Percentiles rank a stretch among this genome's conserved stretches.
These are phyloP conservation scores for Boleophthalmus pectinirostris DNA, from an alignment of 2,113 vertebrate species.

Conservation along the genomic window DNA sequence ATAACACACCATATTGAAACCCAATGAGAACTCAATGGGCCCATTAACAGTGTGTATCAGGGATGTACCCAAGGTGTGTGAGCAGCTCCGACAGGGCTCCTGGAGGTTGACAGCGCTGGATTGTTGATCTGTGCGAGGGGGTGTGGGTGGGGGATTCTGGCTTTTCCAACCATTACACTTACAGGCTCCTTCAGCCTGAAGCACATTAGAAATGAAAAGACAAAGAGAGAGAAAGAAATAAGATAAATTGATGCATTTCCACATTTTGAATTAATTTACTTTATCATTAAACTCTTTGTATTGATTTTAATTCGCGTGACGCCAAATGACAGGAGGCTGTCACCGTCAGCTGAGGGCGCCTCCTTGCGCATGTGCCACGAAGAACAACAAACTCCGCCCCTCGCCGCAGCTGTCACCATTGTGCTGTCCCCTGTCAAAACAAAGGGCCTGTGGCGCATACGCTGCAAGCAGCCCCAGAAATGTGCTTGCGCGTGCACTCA, in stretches of 20 bases:
- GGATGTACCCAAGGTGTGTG: constrained; percentile 86
- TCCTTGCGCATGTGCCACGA: constrained; percentile 59
- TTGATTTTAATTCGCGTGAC: background rate
- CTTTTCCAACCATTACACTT: constrained; percentile 99
- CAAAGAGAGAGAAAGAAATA: background rate
- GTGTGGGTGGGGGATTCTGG: constrained; percentile 94
- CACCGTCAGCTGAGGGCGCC: constrained; percentile 50
- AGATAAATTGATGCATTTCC: background rate
- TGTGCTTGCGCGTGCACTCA: background rate
- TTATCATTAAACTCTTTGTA: background rate
- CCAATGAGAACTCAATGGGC: background rate
- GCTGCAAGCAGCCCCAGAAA: constrained; percentile 48
- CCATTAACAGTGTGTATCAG: background rate
- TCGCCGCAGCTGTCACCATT: constrained; percentile 82
- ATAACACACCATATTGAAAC: background rate
- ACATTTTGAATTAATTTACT: background rate
- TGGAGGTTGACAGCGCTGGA: constrained; percentile 83
- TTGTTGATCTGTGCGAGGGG: constrained; percentile 89
- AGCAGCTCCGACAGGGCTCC: constrained; percentile 96
- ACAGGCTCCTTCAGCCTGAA: constrained; percentile 93
- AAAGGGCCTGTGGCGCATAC: constrained; percentile 69
- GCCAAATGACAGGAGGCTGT: constrained; percentile 21
- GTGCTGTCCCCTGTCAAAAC: constrained; percentile 82
- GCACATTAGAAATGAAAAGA: background rate
- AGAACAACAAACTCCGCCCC: constrained; percentile 79